A percentile compares a stretch with the other conserved stretches of the same genome.
phyloP scores from a whole-genome alignment of 2,888 invertebrate genomes.

The Ashinkailepas kermadecensis region DNA sequence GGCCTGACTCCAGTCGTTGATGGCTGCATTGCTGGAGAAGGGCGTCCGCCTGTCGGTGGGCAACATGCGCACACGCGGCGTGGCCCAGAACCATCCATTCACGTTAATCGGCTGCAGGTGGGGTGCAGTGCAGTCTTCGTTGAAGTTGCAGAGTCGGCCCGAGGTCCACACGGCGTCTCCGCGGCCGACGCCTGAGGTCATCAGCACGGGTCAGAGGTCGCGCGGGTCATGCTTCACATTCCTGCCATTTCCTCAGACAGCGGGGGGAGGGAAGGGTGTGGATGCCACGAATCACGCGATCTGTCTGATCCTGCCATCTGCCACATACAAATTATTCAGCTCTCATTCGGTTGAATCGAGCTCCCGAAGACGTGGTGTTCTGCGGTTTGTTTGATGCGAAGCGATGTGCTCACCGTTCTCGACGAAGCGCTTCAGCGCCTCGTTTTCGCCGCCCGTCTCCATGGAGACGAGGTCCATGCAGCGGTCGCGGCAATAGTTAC shows the following conservation, averaged over 20 bases:
- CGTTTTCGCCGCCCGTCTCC: slow-evolving; percentile 21
- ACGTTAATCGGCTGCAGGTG: slow-evolving; percentile 58
- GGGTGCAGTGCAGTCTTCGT: not conserved
- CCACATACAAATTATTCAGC: no score
- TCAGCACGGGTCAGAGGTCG: no score
- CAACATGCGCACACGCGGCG: slow-evolving; percentile 74
- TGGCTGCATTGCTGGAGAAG: not conserved
- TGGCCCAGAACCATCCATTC: slow-evolving; percentile 89
- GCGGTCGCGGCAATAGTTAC: slow-evolving; percentile 25
- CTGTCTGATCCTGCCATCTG: no score
- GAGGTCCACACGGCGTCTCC: not conserved
- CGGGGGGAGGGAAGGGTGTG: no score
- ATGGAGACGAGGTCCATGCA: slow-evolving; percentile 27
- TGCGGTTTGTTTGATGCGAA: no score
- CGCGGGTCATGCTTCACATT: no score
- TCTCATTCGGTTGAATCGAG: no score
- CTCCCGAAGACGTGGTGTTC: no score
- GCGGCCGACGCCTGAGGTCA: not conserved
- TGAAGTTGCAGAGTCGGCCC: slow-evolving; percentile 22
- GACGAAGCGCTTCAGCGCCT: slow-evolving; percentile 10
- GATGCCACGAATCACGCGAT: no score
- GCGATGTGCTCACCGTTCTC: not conserved
- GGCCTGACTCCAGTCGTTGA: slow-evolving; percentile 10
- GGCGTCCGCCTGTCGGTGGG: slow-evolving; percentile 59
- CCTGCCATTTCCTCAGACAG: no score